Evolutionary conservation across 2,113 vertebrate species (phyloP), one percentile per base, ranked within the genome.

Genomic region (Oryzias javanicus): DNA sequence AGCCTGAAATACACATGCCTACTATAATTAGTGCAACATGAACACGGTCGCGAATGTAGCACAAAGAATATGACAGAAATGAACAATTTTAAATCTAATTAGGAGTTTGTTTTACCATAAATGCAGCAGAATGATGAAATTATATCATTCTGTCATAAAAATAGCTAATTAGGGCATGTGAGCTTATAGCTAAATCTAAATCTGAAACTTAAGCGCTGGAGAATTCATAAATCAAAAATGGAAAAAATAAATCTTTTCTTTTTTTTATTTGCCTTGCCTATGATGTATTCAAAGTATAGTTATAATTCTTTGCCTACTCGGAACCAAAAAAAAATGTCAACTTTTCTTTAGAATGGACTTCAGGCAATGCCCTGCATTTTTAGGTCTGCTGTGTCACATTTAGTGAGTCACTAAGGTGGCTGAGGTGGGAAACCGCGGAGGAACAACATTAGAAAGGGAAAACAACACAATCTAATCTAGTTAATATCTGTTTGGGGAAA

Each of bases 21-120:
- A 74, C 84, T 91, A 92, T 90, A 91, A 92, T 92, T 91, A 92
- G 90, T 81, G 74, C 83, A 85, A 79, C 78, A 74, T 53, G 87
- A 89, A 90, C 79, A 88, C 87, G 90, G 90, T 89, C 89, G 80
- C 74, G 67, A 80, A 91, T 89, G 90, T 90, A 90, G 90, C 89
- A 91, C 89, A 91, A 81, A 62, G 70, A 81, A 84, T 83, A 90
- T 78, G 60, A 83, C 68, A 15, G 65, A 54, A 64, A 56, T 79
- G 72, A 70, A 77, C 68, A 82, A 72, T 62, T 78, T 17, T 47
- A 64, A 18, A 66, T 25, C 18, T 42, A 60, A 68, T 50, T 71
- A 79, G 71, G 10, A 35, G 35, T 35, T 35, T 35, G 10, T 35
- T 35, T 12, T 10, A 35, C 10, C 1, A 35, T 35, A 35, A 35